Evolutionary conservation across 2,797 vertebrate species (phyloP).

Genomic region (Chrysocyon brachyurus): DNA sequence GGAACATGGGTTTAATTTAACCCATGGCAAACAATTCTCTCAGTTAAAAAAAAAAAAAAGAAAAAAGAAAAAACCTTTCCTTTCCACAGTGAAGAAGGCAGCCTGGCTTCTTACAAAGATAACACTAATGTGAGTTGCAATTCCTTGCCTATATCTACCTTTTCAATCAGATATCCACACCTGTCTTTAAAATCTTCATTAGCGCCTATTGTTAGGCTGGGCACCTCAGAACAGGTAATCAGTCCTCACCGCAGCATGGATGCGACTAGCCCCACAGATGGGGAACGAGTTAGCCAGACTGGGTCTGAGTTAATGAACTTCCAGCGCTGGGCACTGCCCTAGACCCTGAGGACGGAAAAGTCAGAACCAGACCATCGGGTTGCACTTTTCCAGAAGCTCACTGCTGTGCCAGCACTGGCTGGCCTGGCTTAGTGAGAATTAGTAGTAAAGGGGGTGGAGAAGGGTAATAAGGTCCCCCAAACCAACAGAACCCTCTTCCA

Average conservation of each 20-base stretch:
- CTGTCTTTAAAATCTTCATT: slow-evolving; percentile 72
- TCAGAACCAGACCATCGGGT: neutral
- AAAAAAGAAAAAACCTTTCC: neutral
- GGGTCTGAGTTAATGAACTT: neutral
- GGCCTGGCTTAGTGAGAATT: neutral
- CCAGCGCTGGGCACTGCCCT: rapidly evolving
- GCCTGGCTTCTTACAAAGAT: slow-evolving; percentile 40
- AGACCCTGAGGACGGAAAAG: neutral
- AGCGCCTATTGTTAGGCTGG: slow-evolving; percentile 48
- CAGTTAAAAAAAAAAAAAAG: neutral
- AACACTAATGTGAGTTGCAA: neutral
- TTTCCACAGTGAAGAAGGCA: slow-evolving; percentile 62
- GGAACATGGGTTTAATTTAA: slow-evolving; percentile 82
- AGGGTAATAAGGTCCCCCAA: neutral
- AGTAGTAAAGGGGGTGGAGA: neutral
- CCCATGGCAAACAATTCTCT: slow-evolving; percentile 57
- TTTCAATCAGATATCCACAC: slow-evolving; percentile 58
- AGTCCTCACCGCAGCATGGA: neutral
- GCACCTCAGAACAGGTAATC: neutral
- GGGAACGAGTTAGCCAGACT: neutral
- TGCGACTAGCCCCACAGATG: neutral
- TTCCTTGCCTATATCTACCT: neutral
- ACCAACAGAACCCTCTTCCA: neutral
- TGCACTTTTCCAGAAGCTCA: neutral
- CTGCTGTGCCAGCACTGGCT: neutral